These are phyloP conservation scores for Grapholita molesta DNA, from an alignment of 1,140 invertebrate species.

Conservation along the genomic window DNA sequence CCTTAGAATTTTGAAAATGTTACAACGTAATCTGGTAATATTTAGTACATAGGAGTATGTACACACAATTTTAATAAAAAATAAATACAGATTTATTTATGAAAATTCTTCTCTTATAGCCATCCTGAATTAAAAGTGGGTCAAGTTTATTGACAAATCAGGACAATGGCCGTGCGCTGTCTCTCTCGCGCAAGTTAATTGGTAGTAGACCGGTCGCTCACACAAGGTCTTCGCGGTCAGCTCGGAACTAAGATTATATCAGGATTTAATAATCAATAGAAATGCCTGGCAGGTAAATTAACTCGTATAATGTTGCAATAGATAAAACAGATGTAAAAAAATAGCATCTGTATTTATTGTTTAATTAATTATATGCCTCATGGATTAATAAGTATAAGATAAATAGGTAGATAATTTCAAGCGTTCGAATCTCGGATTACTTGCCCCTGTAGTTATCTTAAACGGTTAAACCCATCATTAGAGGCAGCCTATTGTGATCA, in stretches of 20 bases:
- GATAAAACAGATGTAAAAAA: too few relatives aligned
- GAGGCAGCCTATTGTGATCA: conserved; percentile 33
- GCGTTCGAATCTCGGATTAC: neutral
- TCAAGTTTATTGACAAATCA: conserved; percentile 25
- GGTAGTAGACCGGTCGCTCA: conserved; percentile 22
- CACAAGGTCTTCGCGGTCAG: neutral
- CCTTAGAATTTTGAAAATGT: too few relatives aligned
- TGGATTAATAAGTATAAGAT: too few relatives aligned
- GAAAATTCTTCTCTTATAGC: conserved; percentile 25
- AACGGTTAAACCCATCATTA: neutral
- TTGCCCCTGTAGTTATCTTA: conserved; percentile 22
- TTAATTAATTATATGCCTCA: too few relatives aligned
- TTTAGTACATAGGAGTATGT: too few relatives aligned
- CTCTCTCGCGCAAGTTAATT: conserved; percentile 19
- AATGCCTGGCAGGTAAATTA: too few relatives aligned
- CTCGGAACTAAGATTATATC: neutral
- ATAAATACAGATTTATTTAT: too few relatives aligned
- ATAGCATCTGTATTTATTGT: too few relatives aligned
- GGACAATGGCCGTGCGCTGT: conserved; percentile 28
- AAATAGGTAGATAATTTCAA: neutral
- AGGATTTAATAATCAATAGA: too few relatives aligned
- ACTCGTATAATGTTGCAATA: too few relatives aligned
- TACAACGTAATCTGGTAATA: too few relatives aligned
- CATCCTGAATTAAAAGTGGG: conserved; percentile 68
- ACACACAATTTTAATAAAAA: too few relatives aligned